These are phyloP conservation scores for Callipepla squamata DNA, from an alignment of 2,113 vertebrate species.

Conservation along the genomic window DNA sequence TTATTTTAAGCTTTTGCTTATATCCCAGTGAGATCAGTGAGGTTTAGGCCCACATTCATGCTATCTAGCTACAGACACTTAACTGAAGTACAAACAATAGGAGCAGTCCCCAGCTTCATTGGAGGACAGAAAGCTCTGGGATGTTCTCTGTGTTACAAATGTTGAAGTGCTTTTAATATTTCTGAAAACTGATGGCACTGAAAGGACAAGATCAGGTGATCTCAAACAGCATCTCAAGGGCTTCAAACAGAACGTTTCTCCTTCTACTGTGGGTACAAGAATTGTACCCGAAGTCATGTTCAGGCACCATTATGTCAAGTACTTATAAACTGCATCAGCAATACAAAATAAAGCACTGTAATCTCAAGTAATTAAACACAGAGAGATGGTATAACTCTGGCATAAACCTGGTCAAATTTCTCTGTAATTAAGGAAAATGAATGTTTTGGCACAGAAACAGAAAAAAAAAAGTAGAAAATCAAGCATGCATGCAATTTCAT, in stretches of 20 bases:
- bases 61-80: neutral
- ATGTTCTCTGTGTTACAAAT: neutral
- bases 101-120: neutral
- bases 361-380: neutral
- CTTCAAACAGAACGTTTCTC: neutral
- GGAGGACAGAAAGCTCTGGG: neutral
- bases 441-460: conserved; percentile 13
- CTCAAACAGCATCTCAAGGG: neutral
- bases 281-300: neutral
- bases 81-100: neutral
- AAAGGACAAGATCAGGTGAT: neutral
- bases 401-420: neutral
- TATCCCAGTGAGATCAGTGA: neutral
- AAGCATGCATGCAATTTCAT: neutral
- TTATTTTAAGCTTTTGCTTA: conserved; percentile 26
- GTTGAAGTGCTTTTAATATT: neutral
- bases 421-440: neutral
- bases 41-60: neutral
- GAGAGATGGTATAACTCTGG: neutral
- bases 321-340: neutral
- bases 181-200: neutral
- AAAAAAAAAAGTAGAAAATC: neutral
- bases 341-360: neutral
- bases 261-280: neutral
- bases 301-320: neutral